Evolutionary conservation across 2,888 invertebrate genomes (phyloP), one percentile per base, ranked within the genome.

Genomic region (Stratiomys singularior): DNA sequence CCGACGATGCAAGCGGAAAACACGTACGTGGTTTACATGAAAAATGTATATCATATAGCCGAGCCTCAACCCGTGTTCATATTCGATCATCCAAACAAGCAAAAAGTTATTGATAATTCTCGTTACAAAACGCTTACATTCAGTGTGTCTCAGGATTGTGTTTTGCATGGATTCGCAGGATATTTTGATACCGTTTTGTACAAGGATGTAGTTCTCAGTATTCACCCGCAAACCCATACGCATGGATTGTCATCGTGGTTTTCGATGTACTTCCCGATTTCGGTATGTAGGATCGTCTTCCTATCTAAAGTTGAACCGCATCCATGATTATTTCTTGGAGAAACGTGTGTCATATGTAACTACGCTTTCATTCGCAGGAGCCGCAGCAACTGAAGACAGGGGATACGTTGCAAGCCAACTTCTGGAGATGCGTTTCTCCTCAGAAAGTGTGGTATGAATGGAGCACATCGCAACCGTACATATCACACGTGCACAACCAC

Each of bases 231-330:
- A 64, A 95, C 95, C 0, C 95, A 96, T 85, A 96, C 97, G 23
- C 90, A 90, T 0, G 96, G 95, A 82, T 96, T 99, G 96, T 94
- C 97, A 83, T 97, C 97, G 80, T 99, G 99, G 99, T 99, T 99
- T 86, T 98, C 99, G 5, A 95, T 98, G 81, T 94, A 94, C 83
- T 97, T 99, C 85, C 98, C 99, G 9, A 90, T 97, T 64, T 90
- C 90, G 88, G 95, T 94, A 88, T 87, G 87, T 83, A n/a, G 15
- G 52, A 52, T 13, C 52, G 7, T 4, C 15, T 18, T 18, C 15
- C 4, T 9, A 52, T 52, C n/a, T 3, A 52, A 23, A 0, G 25
- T 7, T 5, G 18, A 60, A 60, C 5, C 18, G 5, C 15, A 60
- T 21, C 7, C 15, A 18, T 15, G 1, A 18, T 60, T 15, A 11